A percentile compares a stretch with the other conserved stretches of the same genome.
These are phyloP conservation scores for Pterostichus niger DNA, from an alignment of 2,888 invertebrate genomes.

Conservation along the genomic window DNA sequence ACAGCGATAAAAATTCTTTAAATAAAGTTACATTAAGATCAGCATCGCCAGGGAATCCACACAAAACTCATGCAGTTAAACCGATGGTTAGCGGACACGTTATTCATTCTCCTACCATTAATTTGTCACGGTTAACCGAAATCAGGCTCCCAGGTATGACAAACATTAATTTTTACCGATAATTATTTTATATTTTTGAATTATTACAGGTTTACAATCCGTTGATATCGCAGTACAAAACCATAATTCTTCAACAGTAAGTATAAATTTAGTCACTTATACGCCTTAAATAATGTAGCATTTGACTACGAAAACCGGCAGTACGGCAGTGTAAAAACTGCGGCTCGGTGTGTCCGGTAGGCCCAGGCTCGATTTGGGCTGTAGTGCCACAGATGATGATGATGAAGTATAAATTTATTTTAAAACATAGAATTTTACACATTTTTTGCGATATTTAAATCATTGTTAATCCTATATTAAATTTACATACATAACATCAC, in stretches of 20 bases:
- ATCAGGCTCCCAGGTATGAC: constrained; percentile 13
- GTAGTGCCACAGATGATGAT: too few relatives aligned
- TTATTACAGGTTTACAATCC: neutral
- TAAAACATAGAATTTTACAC: neutral
- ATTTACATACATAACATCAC: too few relatives aligned
- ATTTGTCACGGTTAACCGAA: constrained; percentile 68
- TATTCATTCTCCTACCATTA: constrained; percentile 69
- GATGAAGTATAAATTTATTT: constrained; percentile 12
- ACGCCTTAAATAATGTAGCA: too few relatives aligned
- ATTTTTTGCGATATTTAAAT: too few relatives aligned
- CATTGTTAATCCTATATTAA: too few relatives aligned
- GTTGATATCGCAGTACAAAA: constrained; percentile 37
- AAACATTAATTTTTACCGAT: neutral
- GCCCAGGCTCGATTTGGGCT: too few relatives aligned
- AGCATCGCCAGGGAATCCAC: constrained; percentile 12
- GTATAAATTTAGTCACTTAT: constrained; percentile 10
- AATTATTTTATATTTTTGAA: neutral
- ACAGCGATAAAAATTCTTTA: neutral
- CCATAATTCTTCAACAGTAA: constrained; percentile 15
- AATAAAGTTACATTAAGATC: constrained; percentile 14
- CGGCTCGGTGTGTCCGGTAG: too few relatives aligned
- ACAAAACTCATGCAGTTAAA: constrained; percentile 69
- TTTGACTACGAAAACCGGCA: too few relatives aligned
- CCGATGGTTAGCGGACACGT: constrained; percentile 71
- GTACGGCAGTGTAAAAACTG: too few relatives aligned